Evolutionary conservation across 2,113 vertebrate genomes (phyloP).

Genomic region (Platysternon megacephalum): DNA sequence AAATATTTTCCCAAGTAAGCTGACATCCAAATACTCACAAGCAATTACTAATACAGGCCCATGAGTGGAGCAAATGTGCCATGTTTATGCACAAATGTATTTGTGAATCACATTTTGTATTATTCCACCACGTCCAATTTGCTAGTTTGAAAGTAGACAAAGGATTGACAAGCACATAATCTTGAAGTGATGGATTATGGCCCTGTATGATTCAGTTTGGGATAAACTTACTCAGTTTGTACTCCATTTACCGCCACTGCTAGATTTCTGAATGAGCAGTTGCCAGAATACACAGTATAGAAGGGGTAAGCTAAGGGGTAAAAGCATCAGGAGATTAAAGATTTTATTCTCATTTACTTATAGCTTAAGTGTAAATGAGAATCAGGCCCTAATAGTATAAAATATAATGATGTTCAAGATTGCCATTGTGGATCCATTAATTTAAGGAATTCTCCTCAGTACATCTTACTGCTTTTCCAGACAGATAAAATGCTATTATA

Average conservation of each 20-base stretch:
- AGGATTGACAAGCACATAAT: slow-evolving; percentile 28
- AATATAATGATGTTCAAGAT: neutral
- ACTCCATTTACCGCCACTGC: neutral
- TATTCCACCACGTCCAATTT: neutral
- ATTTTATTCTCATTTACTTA: slow-evolving; percentile 19
- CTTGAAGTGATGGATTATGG: neutral
- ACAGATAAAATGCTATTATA: slow-evolving; percentile 11
- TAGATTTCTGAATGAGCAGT: slow-evolving; percentile 51
- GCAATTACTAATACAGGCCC: neutral
- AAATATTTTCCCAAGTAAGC: neutral
- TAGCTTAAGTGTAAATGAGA: slow-evolving; percentile 42
- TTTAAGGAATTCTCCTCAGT: neutral
- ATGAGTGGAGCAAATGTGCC: neutral
- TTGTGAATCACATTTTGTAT: neutral
- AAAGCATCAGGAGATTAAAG: slow-evolving; percentile 4
- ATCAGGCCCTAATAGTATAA: neutral
- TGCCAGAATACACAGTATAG: slow-evolving; percentile 18
- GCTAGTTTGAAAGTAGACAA: neutral
- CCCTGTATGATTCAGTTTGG: accelerated
- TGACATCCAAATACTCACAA: neutral
- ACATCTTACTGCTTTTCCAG: slow-evolving; percentile 3
- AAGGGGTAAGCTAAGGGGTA: slow-evolving; percentile 6
- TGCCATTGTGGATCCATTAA: neutral
- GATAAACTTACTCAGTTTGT: slow-evolving; percentile 8
- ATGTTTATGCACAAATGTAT: neutral